Evolutionary conservation across 2,888 invertebrate species (phyloP).

Genomic region (Erpobdella octoculata): DNA sequence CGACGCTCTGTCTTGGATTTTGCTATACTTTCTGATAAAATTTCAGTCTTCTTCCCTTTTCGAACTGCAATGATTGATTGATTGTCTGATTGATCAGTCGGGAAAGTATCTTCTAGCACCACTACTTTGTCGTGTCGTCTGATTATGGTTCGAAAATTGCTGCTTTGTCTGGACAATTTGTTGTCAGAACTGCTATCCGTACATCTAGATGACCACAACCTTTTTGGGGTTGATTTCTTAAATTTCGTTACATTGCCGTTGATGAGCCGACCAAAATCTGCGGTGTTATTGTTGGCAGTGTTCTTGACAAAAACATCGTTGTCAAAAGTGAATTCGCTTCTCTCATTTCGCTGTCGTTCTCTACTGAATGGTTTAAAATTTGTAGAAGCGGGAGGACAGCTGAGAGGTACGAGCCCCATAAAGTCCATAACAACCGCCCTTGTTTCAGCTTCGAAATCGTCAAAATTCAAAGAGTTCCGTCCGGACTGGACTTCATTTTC

Average conservation of each 20-base stretch:
- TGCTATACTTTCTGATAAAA: background rate
- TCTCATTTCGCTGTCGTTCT: background rate
- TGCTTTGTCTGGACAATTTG: background rate
- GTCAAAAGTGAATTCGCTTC: background rate
- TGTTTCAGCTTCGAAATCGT: conserved; percentile 22
- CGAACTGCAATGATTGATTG: no score
- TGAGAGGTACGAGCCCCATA: conserved; percentile 23
- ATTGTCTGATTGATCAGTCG: background rate
- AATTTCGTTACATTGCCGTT: background rate
- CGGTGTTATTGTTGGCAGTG: background rate
- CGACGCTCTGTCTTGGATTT: background rate
- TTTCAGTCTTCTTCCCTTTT: background rate
- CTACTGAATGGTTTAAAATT: conserved; percentile 14
- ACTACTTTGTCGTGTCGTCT: conserved; percentile 16
- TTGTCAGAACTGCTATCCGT: no score
- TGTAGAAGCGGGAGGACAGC: conserved; percentile 12
- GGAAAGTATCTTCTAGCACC: conserved; percentile 11
- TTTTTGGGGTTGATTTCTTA: no score
- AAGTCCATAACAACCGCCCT: conserved; percentile 24
- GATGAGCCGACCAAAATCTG: background rate
- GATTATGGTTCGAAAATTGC: conserved; percentile 19
- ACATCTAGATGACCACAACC: no score
- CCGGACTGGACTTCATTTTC: background rate
- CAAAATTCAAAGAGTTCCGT: background rate
- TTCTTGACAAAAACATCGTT: background rate